phyloP scores from a whole-genome alignment of 2,888 invertebrate species.

The Eueremaeus valkanovi region DNA sequence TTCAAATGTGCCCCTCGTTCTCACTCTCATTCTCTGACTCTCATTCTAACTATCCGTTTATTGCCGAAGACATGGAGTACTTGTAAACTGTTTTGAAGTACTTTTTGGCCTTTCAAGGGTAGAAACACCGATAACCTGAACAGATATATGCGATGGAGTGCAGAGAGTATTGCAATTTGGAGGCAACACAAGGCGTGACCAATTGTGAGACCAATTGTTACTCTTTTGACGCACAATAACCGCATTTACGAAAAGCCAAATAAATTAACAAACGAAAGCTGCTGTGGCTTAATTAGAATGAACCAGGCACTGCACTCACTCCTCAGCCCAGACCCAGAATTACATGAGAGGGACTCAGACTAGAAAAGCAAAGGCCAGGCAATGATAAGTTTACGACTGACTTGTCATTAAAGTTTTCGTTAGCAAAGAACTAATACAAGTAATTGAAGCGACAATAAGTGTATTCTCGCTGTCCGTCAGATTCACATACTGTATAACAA shows the following conservation, averaged over 20 bases:
- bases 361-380: constrained; percentile 8
- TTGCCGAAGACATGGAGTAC: neutral
- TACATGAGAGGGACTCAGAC: neutral
- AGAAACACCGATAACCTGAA: constrained; percentile 14
- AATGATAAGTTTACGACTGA: constrained; percentile 18
- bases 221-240: constrained; percentile 35
- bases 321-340: neutral
- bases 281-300: constrained; percentile 34
- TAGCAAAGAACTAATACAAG: constrained; percentile 4
- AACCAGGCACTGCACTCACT: constrained; percentile 9
- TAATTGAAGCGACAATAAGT: constrained; percentile 29
- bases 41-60: neutral
- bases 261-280: constrained; percentile 32
- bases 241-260: constrained; percentile 26
- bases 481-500: neutral
- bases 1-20: constrained; percentile 13
- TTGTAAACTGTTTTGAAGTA: constrained; percentile 33
- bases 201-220: constrained; percentile 16
- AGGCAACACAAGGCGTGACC: constrained; percentile 34
- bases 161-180: constrained; percentile 26
- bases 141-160: neutral
- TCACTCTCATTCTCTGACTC: constrained; percentile 9
- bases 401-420: constrained; percentile 7
- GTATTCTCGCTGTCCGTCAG: neutral
- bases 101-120: constrained; percentile 3